Base-by-base conservation (phyloP, 1,140 invertebrate species). In the Rhizoglyphus robini region DNA sequence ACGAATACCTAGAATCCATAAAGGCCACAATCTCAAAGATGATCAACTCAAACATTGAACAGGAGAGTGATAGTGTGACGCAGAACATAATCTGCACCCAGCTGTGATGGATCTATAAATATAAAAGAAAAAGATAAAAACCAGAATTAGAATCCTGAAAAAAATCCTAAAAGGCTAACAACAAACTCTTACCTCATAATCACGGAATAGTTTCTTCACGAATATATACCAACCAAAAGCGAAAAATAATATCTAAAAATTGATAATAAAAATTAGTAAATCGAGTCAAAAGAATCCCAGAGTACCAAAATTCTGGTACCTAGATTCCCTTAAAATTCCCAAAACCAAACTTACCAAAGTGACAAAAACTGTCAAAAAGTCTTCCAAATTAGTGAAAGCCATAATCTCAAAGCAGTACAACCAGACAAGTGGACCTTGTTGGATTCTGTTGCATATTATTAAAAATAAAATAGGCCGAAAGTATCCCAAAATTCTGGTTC, bases 21-120 rank as follows among this genome's bases (percentile, higher is more conserved):
- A 96, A 83, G 48, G 87, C 94, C 59, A 97, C 78, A 73, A 99
- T 99, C 81, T 99, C 96, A 81, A 99, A 99, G 75, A 99, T 99
- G 67, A 99, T 98, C 29, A 99, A 80, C 76, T 99, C 96, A 79
- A 99, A 99, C 90, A 99, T 96, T 4, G 92, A 96, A 74, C 96
- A 97, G 18, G 95, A 99, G 2, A 99, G 77, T 4, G 96, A 87
- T 76, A 99, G 96, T 46, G 94, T 99, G 4, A 88, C 82, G 0
- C 94, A 96, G 76, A 99, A 99, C 72, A 98, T 91, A 2, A 98
- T 77, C 74, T 98, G 90, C 5, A 99, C 92, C 51, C 93, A 78
- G 67, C 84, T 83, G 75, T 97, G 90, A 74, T 95, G 88, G 1
- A 96, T 90, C 78, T 80, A n/a, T n/a, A 68, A 8, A 3, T 36